Conservation (phyloP, 2,113 vertebrate species). For the Gallinago undulata region DNA sequence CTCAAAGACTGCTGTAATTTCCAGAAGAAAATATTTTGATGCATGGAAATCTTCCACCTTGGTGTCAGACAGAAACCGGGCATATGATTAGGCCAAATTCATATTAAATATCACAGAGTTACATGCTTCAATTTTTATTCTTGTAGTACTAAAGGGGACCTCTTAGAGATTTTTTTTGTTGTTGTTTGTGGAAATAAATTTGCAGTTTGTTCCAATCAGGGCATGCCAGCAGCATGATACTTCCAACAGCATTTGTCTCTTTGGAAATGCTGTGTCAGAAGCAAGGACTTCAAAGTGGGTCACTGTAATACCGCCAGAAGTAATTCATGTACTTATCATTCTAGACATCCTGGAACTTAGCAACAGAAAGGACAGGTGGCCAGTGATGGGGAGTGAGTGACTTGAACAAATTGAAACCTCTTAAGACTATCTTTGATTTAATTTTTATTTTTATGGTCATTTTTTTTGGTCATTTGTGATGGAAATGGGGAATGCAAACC, state of each 20-base stretch:
- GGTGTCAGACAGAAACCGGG: not conserved
- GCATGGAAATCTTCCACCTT: not conserved
- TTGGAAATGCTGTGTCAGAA: constrained; percentile 21
- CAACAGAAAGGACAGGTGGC: constrained; percentile 38
- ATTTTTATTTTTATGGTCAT: not conserved
- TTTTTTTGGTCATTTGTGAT: not conserved
- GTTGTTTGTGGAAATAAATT: not conserved
- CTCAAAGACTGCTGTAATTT: not conserved
- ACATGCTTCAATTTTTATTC: not conserved
- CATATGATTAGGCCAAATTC: not conserved
- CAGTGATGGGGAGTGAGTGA: not conserved
- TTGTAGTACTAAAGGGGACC: not conserved
- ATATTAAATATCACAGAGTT: not conserved
- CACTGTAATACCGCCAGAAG: not conserved
- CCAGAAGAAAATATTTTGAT: not conserved
- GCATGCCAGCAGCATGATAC: not conserved
- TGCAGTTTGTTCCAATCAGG: not conserved
- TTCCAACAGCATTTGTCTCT: not conserved
- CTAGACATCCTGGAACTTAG: not conserved
- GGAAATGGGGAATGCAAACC: not conserved
- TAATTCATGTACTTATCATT: constrained; percentile 12
- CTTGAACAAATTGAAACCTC: constrained; percentile 23
- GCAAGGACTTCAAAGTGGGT: not conserved
- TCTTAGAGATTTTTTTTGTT: not conserved
- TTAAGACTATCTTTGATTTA: not conserved